Conservation (phyloP, 2,888 invertebrate species). For the Cremastinae sp. region DNA sequence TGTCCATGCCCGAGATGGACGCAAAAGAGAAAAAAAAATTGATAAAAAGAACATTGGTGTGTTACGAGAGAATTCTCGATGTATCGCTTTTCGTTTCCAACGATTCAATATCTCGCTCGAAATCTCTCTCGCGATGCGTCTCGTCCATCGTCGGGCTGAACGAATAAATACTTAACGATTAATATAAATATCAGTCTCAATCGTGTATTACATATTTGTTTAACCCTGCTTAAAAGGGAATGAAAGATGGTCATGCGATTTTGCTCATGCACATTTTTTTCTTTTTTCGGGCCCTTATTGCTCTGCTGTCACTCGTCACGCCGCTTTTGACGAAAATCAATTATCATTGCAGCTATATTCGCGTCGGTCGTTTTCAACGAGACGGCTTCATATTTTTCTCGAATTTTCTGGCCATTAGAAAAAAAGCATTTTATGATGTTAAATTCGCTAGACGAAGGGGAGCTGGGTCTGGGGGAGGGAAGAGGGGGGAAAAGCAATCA, state of each 20-base stretch:
- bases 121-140: not conserved
- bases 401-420: slow-evolving; percentile 39
- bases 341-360: slow-evolving; percentile 38
- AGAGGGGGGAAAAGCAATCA: slow-evolving; percentile 10
- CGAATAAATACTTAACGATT: slow-evolving; percentile 73
- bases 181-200: slow-evolving; percentile 77
- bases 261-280: slow-evolving; percentile 70
- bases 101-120: not conserved
- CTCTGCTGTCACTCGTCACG: too few relatives aligned
- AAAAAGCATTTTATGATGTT: slow-evolving; percentile 32
- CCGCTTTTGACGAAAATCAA: slow-evolving; percentile 37
- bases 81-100: not conserved
- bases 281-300: slow-evolving; percentile 65
- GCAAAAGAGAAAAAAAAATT: slow-evolving; percentile 29
- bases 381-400: slow-evolving; percentile 27
- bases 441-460: not conserved
- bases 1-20: slow-evolving; percentile 56
- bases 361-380: slow-evolving; percentile 26
- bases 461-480: too few relatives aligned
- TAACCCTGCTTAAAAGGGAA: slow-evolving; percentile 77
- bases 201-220: slow-evolving; percentile 62
- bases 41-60: too few relatives aligned
- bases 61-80: slow-evolving; percentile 22
- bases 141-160: slow-evolving; percentile 58
- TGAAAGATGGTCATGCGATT: slow-evolving; percentile 74